Conservation (phyloP, 2,113 vertebrate genomes). For the Microtus oregoni region DNA sequence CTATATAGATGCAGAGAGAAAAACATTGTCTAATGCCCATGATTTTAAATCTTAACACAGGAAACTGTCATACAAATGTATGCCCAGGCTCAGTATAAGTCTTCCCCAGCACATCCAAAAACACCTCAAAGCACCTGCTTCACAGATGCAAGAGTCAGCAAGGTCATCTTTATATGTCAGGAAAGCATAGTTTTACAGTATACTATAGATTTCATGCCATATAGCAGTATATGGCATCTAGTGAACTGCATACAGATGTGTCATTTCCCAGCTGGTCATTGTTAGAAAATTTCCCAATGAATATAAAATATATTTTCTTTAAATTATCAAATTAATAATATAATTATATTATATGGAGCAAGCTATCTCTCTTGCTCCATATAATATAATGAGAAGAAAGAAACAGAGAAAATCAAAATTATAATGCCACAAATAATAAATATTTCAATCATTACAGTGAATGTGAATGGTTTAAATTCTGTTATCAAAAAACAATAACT, state of each 20-base stretch:
- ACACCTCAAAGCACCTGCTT: slow-evolving; percentile 23
- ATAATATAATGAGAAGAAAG: not conserved
- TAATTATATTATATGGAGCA: no score
- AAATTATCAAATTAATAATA: slow-evolving; percentile 19
- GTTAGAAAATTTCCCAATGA: slow-evolving; percentile 18
- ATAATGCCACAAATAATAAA: slow-evolving; percentile 23
- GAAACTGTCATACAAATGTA: slow-evolving; percentile 39
- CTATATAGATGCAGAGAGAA: not conserved
- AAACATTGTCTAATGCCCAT: not conserved
- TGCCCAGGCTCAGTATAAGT: not conserved
- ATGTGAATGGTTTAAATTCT: slow-evolving; percentile 58
- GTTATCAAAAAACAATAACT: slow-evolving; percentile 15
- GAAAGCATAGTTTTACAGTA: slow-evolving; percentile 44
- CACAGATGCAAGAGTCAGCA: slow-evolving; percentile 48
- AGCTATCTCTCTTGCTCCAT: not conserved
- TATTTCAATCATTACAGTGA: slow-evolving; percentile 44
- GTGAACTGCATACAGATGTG: slow-evolving; percentile 6
- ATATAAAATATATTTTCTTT: slow-evolving; percentile 54
- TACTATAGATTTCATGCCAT: slow-evolving; percentile 23
- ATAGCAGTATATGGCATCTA: slow-evolving; percentile 1
- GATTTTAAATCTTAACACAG: slow-evolving; percentile 25
- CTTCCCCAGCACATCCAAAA: slow-evolving; percentile 43
- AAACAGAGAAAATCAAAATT: slow-evolving; percentile 15
- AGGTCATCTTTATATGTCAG: slow-evolving; percentile 40
- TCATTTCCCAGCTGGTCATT: slow-evolving; percentile 40